phyloP scores from a whole-genome alignment of 2,888 invertebrate genomes.

The Drosophila percnosoma region DNA sequence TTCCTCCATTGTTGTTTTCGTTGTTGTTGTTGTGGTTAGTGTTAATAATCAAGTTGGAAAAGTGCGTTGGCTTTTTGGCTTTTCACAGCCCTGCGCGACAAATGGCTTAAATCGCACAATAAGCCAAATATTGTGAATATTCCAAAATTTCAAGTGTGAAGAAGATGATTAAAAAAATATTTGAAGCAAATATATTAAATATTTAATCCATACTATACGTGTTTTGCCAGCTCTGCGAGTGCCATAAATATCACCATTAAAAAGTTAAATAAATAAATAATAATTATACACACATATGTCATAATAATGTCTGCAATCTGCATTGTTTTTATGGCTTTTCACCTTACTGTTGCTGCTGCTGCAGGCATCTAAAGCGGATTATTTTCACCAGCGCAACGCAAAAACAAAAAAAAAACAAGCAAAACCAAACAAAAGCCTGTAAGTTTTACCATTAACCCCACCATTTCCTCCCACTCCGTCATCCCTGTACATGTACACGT shows the following conservation, averaged over 20 bases:
- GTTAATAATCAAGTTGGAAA: conserved; percentile 61
- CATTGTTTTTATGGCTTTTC: conserved; percentile 34
- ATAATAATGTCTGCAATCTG: conserved; percentile 36
- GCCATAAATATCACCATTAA: conserved; percentile 37
- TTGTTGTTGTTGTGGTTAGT: conserved; percentile 16
- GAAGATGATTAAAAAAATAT: conserved; percentile 19
- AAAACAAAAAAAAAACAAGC: conserved; percentile 30
- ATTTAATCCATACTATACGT: conserved; percentile 26
- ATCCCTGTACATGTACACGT: not conserved
- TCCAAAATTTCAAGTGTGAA: conserved; percentile 34
- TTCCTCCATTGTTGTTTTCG: conserved; percentile 39
- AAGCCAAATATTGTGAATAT: conserved; percentile 19
- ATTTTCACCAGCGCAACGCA: conserved; percentile 48
- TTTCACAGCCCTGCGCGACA: conserved; percentile 15
- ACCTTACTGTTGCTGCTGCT: conserved; percentile 32
- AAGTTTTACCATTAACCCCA: conserved; percentile 61
- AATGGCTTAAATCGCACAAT: conserved; percentile 1
- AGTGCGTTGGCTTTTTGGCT: conserved; percentile 72
- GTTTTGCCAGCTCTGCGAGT: conserved; percentile 16
- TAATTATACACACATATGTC: conserved; percentile 17
- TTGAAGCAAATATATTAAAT: conserved; percentile 21
- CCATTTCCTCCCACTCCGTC: conserved; percentile 3
- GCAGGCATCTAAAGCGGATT: conserved; percentile 69
- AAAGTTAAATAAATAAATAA: conserved; percentile 14
- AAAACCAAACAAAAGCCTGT: conserved; percentile 62